Evolutionary conservation across 2,113 vertebrate species (phyloP), one percentile per base, ranked within the genome.

Genomic region (Ammodytes marinus): DNA sequence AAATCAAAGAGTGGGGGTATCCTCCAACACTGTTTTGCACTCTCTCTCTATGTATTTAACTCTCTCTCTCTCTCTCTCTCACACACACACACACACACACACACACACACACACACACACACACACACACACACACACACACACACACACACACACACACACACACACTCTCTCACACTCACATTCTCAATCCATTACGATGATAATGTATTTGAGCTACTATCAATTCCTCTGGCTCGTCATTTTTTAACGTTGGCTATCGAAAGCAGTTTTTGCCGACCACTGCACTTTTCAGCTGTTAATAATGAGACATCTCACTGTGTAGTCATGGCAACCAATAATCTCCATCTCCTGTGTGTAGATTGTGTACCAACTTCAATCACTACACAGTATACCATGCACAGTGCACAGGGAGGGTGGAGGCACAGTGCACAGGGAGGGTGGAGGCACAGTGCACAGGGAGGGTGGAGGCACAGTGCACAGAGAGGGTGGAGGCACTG

Each of bases 271-370:
- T 85, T 84, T 77, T 89, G 87, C 84, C 1, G 69, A 85, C 71
- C 7, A 2, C 6, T 39, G 80, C 82, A 82, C 63, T 92, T 90
- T 88, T 77, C 54, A 70, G 72, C 71, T 72, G 82, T 88, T 88
- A 84, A 86, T 83, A 91, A 94, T 91, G 49, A 88, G 45, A 80
- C 72, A 27, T 90, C 88, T 90, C 69, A 68, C 54, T 15, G 59
- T 1, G 46, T 93, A 57, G 66, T 89, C 89, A 92, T 92, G 86
- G 89, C 65, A 93, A 94, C 92, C 59, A 64, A 83, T 79, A 27
- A 75, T 82, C 65, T 53, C 63, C 49, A 37, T 76, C 61, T 39
- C 52, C 40, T n/a, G 55, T 86, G 55, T 86, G 57, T 72, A 72
- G 39, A 49, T 61, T 68, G 8, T 70, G 45, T 35, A 63, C 19